phyloP scores from a whole-genome alignment of 2,888 invertebrate genomes.

The Norana najaformis region DNA sequence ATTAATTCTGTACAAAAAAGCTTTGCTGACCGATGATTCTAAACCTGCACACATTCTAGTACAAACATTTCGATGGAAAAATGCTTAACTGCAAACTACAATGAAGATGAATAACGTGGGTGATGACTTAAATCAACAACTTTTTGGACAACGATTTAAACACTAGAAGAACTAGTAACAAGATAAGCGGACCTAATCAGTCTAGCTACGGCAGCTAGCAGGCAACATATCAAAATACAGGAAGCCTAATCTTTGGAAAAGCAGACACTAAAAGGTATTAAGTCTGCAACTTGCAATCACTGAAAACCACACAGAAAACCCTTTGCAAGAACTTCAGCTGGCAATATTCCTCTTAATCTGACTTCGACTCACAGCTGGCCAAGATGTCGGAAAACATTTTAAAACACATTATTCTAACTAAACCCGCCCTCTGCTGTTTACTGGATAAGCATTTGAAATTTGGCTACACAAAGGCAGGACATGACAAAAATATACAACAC shows the following conservation, averaged over 20 bases:
- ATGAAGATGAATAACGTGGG: background rate
- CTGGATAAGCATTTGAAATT: background rate
- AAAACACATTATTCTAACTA: background rate
- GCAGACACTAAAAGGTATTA: background rate
- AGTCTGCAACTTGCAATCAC: conserved; percentile 5
- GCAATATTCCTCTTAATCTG: too few species aligned
- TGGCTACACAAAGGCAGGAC: background rate
- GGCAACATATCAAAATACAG: background rate
- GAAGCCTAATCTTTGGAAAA: background rate
- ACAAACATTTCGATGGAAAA: background rate
- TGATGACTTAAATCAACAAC: background rate
- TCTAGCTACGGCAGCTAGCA: background rate
- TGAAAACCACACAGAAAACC: background rate
- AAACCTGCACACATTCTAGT: background rate
- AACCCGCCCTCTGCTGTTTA: background rate
- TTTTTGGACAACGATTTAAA: background rate
- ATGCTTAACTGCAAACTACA: background rate
- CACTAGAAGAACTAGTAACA: background rate
- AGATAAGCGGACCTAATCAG: background rate
- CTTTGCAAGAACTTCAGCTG: background rate
- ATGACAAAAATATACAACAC: background rate
- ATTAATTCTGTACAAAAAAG: conserved; percentile 1
- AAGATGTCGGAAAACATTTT: background rate
- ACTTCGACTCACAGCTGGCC: background rate
- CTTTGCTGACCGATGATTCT: background rate